Evolutionary conservation across 2,113 vertebrate species (phyloP).

Genomic region (Varanus salvator): DNA sequence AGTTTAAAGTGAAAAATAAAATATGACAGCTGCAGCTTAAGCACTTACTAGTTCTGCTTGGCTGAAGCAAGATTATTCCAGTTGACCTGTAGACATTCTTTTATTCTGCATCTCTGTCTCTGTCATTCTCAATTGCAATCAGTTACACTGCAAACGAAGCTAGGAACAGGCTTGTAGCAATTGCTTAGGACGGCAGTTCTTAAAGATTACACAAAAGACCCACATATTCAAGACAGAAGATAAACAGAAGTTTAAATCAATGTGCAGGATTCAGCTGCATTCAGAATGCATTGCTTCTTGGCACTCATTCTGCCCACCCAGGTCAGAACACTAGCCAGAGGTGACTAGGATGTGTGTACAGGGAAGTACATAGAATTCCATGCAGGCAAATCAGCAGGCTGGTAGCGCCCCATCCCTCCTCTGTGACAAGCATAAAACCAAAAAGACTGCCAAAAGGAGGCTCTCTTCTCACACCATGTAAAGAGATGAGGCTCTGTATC

Average conservation of each 20-base stretch:
- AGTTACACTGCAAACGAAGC: neutral
- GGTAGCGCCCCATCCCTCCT: no score
- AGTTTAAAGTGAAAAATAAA: slow-evolving; percentile 35
- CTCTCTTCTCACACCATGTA: neutral
- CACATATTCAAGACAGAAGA: no score
- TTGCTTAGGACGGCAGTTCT: neutral
- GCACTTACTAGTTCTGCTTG: neutral
- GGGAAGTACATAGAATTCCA: no score
- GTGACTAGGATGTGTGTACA: no score
- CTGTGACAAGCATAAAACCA: neutral
- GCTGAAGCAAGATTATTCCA: neutral
- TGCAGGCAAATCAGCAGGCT: no score
- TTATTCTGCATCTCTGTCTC: neutral
- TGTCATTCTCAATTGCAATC: neutral
- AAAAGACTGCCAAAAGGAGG: neutral
- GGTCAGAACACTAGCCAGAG: neutral
- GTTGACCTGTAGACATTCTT: neutral
- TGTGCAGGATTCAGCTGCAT: neutral
- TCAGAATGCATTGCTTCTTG: neutral
- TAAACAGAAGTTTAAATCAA: neutral
- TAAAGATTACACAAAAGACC: neutral
- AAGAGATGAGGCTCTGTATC: neutral
- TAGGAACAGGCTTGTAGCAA: neutral
- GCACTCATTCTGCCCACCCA: no score
- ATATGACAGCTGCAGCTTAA: slow-evolving; percentile 5